Evolutionary conservation across 2,113 vertebrate genomes (phyloP), one percentile per base, ranked within the genome.

Genomic region (Delphinus delphis): DNA sequence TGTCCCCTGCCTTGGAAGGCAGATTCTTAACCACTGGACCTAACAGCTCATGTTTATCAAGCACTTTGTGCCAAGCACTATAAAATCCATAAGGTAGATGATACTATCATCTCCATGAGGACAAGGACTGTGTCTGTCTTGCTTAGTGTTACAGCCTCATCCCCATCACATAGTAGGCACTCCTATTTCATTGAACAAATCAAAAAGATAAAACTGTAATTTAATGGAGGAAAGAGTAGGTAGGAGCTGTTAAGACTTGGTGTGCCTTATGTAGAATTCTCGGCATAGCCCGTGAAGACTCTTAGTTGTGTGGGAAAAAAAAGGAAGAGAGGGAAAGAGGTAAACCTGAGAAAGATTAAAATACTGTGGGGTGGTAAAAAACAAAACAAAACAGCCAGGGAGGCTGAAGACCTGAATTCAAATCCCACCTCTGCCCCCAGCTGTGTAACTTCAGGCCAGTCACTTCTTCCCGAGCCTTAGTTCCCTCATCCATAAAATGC

Each of bases 401-500:
- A 95, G 26, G 14, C 31, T 70, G 12, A 44, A 79, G 62, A 89
- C 41, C 67, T 87, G 82, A 95, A 58, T 89, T 86, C 70, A 84
- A 95, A 65, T 93, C 20, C 14, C 38, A 76, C n/a, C 33, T 71
- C 33, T 21, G 14, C 84, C 58, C 84, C 55, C 55, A 76, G 41
- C 73, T 84, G 17, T 89, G 90, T 86, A 68, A 79, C 44, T 83
- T 89, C 26, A 65, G 79, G 50, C 15, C 28, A 63, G 65, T 65
- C 53, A 92, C 60, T 71, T 90, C 23, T 95, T 71, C 67, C 53
- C 23, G 25, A 67, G 23, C 41, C 73, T 93, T 83, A 53, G 55
- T 94, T 91, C 47, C 55, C 74, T 82, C 28, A 58, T 88, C 58
- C 76, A 47, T 83, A 82, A 97, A 95, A 44, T 84, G 67, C 5